These are phyloP conservation scores for Macropis europaea DNA, from an alignment of 2,888 invertebrate species.

Conservation along the genomic window DNA sequence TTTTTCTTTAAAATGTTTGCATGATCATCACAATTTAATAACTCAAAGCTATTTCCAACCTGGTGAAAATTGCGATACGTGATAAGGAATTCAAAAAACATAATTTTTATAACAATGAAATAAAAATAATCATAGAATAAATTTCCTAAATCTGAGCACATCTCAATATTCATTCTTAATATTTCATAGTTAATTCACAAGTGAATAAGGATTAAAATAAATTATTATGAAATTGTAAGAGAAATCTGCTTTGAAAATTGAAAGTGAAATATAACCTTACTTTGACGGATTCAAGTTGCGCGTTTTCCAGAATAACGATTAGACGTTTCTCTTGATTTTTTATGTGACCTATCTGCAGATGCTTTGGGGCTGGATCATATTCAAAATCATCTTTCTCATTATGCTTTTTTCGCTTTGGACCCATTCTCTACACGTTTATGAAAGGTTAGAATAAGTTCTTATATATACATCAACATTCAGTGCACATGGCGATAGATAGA, in stretches of 20 bases:
- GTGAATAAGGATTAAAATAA: background rate
- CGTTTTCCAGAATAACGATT: slow-evolving; percentile 95
- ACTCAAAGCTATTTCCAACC: slow-evolving; percentile 93
- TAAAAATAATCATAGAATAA: no score
- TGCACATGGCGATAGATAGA: background rate
- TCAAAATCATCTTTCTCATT: slow-evolving; percentile 85
- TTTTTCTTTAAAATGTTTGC: slow-evolving; percentile 90
- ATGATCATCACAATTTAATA: slow-evolving; percentile 97
- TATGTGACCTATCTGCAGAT: slow-evolving; percentile 88
- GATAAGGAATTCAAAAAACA: no score
- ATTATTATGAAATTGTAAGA: background rate
- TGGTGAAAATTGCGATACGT: slow-evolving; percentile 79
- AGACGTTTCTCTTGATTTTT: slow-evolving; percentile 93
- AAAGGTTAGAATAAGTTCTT: background rate
- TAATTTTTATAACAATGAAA: no score
- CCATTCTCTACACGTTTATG: slow-evolving; percentile 75
- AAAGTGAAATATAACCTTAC: slow-evolving; percentile 80
- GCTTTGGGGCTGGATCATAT: slow-evolving; percentile 89
- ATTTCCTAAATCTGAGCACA: no score
- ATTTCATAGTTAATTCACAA: background rate
- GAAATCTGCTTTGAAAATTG: background rate
- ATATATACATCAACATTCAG: background rate
- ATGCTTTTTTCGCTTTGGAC: slow-evolving; percentile 82
- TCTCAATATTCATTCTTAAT: no score
- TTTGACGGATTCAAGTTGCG: slow-evolving; percentile 97